Base-by-base conservation (phyloP, 2,888 invertebrate genomes). In the Drosophila fulvimacula region DNA sequence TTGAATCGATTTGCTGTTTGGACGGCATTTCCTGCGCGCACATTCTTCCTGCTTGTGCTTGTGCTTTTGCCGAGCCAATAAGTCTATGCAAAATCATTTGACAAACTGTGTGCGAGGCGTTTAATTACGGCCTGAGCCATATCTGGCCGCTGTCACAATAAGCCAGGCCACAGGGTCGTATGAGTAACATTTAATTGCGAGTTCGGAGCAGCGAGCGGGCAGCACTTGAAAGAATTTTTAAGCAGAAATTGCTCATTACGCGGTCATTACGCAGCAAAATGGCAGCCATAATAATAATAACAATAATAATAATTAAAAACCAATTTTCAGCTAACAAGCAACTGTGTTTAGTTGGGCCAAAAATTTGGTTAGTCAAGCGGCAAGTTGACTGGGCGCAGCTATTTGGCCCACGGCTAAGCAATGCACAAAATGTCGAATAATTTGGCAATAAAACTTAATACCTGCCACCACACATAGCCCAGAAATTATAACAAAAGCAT, bases 161-260 rank as follows among this genome's bases (percentile, higher is more conserved):
- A 88, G 78, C 73, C 57, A 70, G 78, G 76, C 76, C 82, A 81
- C 84, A 85, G 89, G 89, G 85, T 87, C 87, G 85, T 84, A 88
- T 85, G 89, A 85, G 89, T 85, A 85, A 85, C 84, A 73, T 80
- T 86, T 85, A 85, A 88, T 88, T 86, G 87, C 76, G 57, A 51
- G 57, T 6, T 21, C 21, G 21, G 15, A 6, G 42, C 42, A 7
- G 3, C 3, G 0, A 30, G 30, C 63, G 60, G 69, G 64, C 73
- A 73, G 62, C 65, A 78, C 61, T 69, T 42, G 69, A 69, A 83
- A 78, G 88, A 88, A 85, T 85, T 89, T 81, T 38, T 0, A 24
- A 79, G 42, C 59, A 75, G 39, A 77, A 87, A 82, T 89, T 76
- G 86, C 83, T 88, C 83, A 85, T 85, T 85, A 89, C 68, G 59